These are phyloP conservation scores for Crotalus viridis DNA, from an alignment of 2,113 vertebrate species.

Conservation along the genomic window DNA sequence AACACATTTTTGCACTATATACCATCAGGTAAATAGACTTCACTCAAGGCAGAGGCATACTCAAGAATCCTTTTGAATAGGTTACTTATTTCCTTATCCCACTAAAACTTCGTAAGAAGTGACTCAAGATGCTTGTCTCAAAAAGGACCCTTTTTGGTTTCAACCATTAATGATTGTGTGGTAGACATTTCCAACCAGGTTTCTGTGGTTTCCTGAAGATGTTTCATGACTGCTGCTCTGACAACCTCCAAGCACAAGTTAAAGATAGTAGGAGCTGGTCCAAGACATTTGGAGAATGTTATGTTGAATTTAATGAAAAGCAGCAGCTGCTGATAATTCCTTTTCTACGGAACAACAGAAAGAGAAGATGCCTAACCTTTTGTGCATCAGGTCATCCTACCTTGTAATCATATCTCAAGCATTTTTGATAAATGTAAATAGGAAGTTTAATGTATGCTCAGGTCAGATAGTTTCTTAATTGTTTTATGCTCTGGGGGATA, in stretches of 20 bases:
- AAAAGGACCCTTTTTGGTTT: not conserved
- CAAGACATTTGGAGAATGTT: not conserved
- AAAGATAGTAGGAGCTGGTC: not conserved
- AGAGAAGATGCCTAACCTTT: not conserved
- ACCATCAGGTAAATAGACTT: not conserved
- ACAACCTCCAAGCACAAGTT: not conserved
- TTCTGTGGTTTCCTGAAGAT: not conserved
- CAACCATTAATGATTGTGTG: not conserved
- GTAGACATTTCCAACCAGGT: not conserved
- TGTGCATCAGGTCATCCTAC: not conserved
- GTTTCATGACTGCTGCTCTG: not conserved
- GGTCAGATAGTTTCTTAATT: not conserved
- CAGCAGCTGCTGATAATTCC: not conserved
- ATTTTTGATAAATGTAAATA: not conserved
- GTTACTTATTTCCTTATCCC: not conserved
- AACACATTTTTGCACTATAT: not conserved
- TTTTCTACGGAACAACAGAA: not conserved
- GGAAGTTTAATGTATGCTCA: not conserved
- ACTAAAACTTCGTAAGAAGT: not conserved
- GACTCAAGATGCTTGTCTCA: not conserved
- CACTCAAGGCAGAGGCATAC: not conserved
- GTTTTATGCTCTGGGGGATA: not conserved
- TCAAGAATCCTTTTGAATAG: not conserved
- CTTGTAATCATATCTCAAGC: not conserved
- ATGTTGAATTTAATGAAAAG: not conserved